Conservation (phyloP, 2,888 invertebrate genomes). For the Rapana venosa region DNA sequence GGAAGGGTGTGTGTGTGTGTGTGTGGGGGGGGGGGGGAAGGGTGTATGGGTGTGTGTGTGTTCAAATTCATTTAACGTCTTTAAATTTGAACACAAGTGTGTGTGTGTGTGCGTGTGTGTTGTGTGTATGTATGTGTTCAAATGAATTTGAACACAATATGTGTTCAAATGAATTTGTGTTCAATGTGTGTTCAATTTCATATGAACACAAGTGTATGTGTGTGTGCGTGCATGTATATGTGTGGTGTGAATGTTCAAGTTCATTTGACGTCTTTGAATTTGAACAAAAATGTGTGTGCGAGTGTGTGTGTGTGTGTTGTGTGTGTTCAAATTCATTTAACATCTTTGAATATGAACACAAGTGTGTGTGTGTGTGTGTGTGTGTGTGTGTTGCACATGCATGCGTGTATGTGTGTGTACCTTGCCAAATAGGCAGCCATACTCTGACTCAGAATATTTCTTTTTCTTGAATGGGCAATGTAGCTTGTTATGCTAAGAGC, state of each 20-base stretch:
- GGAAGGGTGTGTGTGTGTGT: not conserved
- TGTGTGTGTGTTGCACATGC: conserved; percentile 11
- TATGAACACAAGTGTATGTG: no score
- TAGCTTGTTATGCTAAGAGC: no score
- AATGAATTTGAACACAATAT: no score
- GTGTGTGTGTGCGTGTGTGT: not conserved
- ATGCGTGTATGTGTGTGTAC: conserved; percentile 5
- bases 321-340: not conserved
- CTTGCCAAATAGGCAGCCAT: no score
- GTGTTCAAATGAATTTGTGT: no score
- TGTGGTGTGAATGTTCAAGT: not conserved
- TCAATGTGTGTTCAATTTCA: no score
- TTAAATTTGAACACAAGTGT: not conserved
- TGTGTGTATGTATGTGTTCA: not conserved
- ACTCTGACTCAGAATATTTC: no score
- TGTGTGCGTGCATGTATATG: not conserved
- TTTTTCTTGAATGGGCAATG: no score
- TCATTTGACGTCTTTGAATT: no score
- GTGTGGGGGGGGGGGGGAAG: not conserved
- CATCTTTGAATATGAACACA: not conserved
- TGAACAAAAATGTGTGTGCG: not conserved
- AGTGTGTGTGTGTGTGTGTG: conserved; percentile 11
- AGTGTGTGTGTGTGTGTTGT: conserved; percentile 13
- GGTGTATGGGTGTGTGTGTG: not conserved
- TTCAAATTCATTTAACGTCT: no score